These are phyloP conservation scores for Drosophila repleta DNA, from an alignment of 1,140 invertebrate species.

Conservation along the genomic window DNA sequence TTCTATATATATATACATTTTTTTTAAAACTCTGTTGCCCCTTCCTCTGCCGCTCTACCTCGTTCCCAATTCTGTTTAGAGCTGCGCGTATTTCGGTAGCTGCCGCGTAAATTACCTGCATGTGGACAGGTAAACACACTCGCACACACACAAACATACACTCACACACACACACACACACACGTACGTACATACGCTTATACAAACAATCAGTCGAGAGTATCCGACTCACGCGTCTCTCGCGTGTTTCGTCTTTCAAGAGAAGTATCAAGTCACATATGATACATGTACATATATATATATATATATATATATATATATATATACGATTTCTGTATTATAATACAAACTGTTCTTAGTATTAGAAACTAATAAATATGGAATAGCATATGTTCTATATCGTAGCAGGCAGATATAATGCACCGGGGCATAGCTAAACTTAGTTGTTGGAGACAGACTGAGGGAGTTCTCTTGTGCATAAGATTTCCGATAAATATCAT, in stretches of 20 bases:
- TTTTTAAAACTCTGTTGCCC: not conserved
- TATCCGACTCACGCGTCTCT: constrained; percentile 33
- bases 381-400: not conserved
- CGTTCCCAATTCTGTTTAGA: constrained; percentile 6
- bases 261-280: constrained; percentile 1
- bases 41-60: not conserved
- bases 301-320: not conserved
- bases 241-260: constrained; percentile 38
- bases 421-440: too few species aligned
- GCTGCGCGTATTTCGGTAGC: constrained; percentile 81
- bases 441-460: too few species aligned
- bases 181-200: not conserved
- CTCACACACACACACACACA: constrained; percentile 4
- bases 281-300: not conserved
- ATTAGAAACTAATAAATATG: not conserved
- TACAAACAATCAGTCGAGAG: constrained; percentile 3
- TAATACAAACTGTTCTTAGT: too few species aligned
- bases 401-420: too few species aligned
- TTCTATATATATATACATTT: constrained; percentile 6
- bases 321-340: not conserved
- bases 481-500: too few species aligned
- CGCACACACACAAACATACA: not conserved
- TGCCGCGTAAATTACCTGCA: constrained; percentile 83
- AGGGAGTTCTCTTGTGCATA: too few species aligned
- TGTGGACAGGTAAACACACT: constrained; percentile 76